Base-by-base conservation (phyloP, 1,140 invertebrate species). In the Phthorimaea operculella region DNA sequence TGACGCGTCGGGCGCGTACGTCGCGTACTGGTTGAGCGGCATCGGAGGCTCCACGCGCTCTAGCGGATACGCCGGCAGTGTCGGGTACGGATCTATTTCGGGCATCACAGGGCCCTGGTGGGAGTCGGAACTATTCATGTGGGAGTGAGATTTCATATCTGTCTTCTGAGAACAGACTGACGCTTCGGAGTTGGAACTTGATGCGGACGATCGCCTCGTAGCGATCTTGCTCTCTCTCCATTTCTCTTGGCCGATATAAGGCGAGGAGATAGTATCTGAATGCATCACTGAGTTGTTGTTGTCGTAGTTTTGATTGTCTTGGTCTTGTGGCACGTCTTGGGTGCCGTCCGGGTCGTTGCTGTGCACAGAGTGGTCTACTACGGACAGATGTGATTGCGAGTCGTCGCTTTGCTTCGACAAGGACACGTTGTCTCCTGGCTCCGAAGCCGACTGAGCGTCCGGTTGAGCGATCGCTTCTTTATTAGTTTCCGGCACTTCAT, bases 211-310 rank as follows among this genome's bases (percentile, higher is more conserved):
- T 56, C 91, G 72, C 55, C 91, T 86, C 4, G 91, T 91, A 57
- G 92, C 86, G 36, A 93, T 87, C 65, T 91, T 90, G 62, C 90
- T 91, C 59, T 93, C 92, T 5, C 90, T 88, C 91, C 91, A 92
- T 67, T 92, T 90, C 10, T 90, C 89, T 67, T 89, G 88, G 55
- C 90, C 88, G 36, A 88, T 87, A 60, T 92, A 92, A 1, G 91
- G 91, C 8, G 90, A 92, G 11, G 89, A 88, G 57, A 88, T 87
- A 6, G 88, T 87, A 33, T 89, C 88, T 10, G 48, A 21, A 59
- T 85, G 82, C 66, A 87, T 83, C n/a, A 86, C 64, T 33, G 76
- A 76, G 56, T 83, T 79, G 52, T 86, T 85, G 55, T 80, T 83
- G 18, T 86, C 83, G 61, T 77, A 86, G 39, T 68, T 79, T 62